A percentile compares a stretch with the other conserved stretches of the same genome.
These are phyloP conservation scores for Elaphurus davidianus DNA, from an alignment of 2,113 vertebrate species.

Conservation along the genomic window DNA sequence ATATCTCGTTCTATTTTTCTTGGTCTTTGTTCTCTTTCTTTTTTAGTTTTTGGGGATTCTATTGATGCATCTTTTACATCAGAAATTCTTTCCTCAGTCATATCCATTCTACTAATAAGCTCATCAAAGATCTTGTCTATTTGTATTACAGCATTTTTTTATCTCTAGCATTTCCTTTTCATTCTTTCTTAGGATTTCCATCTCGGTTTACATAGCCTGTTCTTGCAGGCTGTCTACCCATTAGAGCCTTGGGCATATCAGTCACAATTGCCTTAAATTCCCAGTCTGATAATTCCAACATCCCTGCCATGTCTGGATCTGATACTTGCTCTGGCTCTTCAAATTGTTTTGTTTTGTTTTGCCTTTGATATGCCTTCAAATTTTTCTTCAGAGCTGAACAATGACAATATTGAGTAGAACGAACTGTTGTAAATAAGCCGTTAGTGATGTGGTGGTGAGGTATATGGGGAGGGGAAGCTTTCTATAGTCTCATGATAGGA, in stretches of 20 bases:
- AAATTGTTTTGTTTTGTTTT: neutral
- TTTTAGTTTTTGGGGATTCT: neutral
- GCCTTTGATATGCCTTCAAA: neutral
- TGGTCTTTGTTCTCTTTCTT: neutral
- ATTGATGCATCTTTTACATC: neutral
- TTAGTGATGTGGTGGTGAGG: neutral
- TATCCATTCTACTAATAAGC: neutral
- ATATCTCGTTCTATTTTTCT: neutral
- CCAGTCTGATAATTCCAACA: neutral
- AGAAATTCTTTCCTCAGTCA: neutral
- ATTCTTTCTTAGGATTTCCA: neutral
- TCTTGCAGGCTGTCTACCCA: neutral
- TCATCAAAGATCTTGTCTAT: neutral
- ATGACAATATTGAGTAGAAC: neutral
- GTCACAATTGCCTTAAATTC: neutral
- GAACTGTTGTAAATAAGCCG: neutral
- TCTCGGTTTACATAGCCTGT: neutral
- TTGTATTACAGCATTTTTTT: neutral
- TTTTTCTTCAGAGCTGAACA: neutral
- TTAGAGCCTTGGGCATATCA: neutral
- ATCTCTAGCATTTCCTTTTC: neutral
- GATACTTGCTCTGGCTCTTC: neutral
- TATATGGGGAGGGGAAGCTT: neutral
- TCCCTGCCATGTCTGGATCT: neutral
- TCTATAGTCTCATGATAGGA: neutral